phyloP scores from a whole-genome alignment of 2,797 vertebrate species.

The Tauraco hartlaubi region DNA sequence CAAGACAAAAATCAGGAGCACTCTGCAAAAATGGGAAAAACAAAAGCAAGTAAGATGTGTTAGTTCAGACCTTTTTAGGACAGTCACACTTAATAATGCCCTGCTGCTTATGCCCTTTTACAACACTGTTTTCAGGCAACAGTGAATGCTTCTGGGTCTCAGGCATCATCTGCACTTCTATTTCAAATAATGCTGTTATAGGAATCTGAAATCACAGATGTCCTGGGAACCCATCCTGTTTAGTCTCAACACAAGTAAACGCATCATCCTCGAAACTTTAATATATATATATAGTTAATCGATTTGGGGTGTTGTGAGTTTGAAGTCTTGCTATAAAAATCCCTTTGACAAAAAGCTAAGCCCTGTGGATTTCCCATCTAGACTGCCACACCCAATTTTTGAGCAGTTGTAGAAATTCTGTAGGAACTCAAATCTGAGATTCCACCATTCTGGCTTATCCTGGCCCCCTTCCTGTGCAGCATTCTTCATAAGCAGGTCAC shows the following conservation, averaged over 20 bases:
- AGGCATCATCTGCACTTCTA: background rate
- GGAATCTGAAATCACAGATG: background rate
- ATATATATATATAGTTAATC: background rate
- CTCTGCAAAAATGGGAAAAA: background rate
- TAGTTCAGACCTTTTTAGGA: background rate
- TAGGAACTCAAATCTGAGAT: background rate
- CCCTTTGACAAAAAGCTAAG: background rate
- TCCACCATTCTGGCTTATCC: background rate
- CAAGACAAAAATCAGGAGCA: background rate
- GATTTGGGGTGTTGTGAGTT: background rate
- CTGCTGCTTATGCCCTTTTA: background rate
- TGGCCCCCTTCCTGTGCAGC: background rate
- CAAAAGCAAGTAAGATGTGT: background rate
- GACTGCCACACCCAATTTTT: background rate
- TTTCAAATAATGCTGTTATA: background rate
- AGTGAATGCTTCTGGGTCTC: background rate
- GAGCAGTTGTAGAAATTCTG: background rate
- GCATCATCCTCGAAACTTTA: background rate
- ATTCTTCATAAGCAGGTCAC: background rate
- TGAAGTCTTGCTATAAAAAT: background rate
- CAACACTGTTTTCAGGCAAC: background rate
- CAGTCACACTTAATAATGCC: background rate
- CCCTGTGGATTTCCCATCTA: background rate
- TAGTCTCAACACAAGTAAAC: background rate
- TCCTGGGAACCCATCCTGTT: background rate